phyloP scores from a whole-genome alignment of 2,797 vertebrate genomes.

The Falco concolor region DNA sequence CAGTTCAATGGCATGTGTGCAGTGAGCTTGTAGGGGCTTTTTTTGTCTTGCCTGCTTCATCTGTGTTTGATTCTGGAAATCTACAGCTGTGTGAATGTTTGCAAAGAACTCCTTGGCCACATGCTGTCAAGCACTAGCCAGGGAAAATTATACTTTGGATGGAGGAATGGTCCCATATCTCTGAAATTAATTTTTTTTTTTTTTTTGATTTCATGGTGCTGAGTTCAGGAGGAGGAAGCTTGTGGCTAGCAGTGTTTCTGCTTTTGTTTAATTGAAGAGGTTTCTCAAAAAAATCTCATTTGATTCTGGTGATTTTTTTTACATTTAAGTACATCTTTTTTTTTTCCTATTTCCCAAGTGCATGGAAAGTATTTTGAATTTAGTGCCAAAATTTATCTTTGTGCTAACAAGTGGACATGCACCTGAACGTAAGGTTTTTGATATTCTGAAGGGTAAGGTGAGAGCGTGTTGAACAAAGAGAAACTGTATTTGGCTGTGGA shows the following conservation, averaged over 20 bases:
- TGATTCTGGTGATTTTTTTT: not conserved
- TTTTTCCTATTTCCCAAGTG: not conserved
- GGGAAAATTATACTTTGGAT: not conserved
- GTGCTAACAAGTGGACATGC: fast-evolving
- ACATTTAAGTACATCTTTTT: not conserved
- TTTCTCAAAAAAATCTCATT: not conserved
- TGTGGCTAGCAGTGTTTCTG: not conserved
- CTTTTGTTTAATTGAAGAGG: not conserved
- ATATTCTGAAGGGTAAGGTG: not conserved
- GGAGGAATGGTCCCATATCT: not conserved
- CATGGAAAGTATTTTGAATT: not conserved
- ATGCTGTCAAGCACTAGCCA: not conserved
- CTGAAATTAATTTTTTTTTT: not conserved
- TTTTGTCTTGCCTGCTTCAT: not conserved
- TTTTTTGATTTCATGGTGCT: not conserved
- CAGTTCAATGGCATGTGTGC: not conserved
- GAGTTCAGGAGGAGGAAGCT: not conserved
- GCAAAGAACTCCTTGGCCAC: not conserved
- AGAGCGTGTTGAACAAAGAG: not conserved
- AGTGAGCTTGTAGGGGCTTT: not conserved
- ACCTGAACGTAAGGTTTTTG: not conserved
- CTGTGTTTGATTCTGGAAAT: not conserved
- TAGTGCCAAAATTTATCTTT: not conserved
- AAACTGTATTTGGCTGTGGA: not conserved
- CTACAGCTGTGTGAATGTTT: not conserved